These are phyloP conservation scores for silkworm (Bombyx mori) DNA, from an alignment of 1,140 invertebrate species.

Conservation along the genomic window ASM3026992v2 NC_085121.1:10096501-10097000, in stretches of 20 bases:
- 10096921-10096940: no score
- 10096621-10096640: conserved; percentile 50
- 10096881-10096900: no score
- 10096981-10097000: no score
- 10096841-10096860: no score
- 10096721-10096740: conserved; percentile 56
- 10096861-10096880: no score
- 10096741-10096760: conserved; percentile 44
- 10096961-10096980: no score
- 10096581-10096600: conserved; percentile 30
- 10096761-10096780: conserved; percentile 67
- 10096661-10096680: conserved; percentile 57
- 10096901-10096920: no score
- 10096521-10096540: conserved; percentile 54
- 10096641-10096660: conserved; percentile 56
- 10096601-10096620: conserved; percentile 34
- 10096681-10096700: conserved; percentile 60
- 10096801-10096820: conserved; percentile 5
- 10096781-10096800: conserved; percentile 38
- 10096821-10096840: no score
- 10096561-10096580: conserved; percentile 38
- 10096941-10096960: no score
- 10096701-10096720: conserved; percentile 62
- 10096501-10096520: conserved; percentile 52
- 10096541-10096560: conserved; percentile 29